Conservation (phyloP, 2,797 vertebrate genomes). For the Kryptopterus vitreolus region DNA sequence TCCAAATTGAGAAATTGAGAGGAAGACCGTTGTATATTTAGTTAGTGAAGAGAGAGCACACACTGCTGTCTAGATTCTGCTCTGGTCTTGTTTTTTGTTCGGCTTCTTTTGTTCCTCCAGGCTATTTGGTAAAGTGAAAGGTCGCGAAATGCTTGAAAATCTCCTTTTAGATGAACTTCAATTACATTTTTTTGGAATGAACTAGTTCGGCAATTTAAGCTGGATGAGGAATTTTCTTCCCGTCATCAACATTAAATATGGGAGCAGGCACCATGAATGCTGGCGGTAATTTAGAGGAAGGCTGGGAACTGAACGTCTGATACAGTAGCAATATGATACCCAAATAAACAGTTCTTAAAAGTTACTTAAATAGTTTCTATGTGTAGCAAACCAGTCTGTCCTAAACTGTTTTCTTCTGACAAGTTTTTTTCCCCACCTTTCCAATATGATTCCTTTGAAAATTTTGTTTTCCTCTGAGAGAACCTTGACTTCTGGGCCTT, state of each 20-base stretch:
- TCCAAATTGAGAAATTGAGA: conserved; percentile 65
- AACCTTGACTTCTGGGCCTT: conserved; percentile 68
- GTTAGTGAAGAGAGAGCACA: conserved; percentile 58
- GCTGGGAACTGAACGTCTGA: conserved; percentile 32
- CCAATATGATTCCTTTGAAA: background rate
- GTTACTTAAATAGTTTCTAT: conserved; percentile 28
- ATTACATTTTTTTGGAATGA: conserved; percentile 4
- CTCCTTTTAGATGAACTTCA: conserved; percentile 11
- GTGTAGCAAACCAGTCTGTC: conserved; percentile 39
- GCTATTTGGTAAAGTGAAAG: conserved; percentile 4
- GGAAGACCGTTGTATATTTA: conserved; percentile 62
- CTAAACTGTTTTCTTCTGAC: conserved; percentile 20
- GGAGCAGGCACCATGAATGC: conserved; percentile 21
- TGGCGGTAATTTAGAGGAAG: conserved; percentile 18
- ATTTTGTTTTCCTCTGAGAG: conserved; percentile 57
- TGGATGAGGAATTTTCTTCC: conserved; percentile 12
- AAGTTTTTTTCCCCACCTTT: conserved; percentile 16
- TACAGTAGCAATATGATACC: conserved; percentile 34
- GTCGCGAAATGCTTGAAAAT: conserved; percentile 14
- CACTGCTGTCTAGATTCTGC: conserved; percentile 55
- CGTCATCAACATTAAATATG: conserved; percentile 30
- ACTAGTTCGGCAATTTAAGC: conserved; percentile 18
- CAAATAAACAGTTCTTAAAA: conserved; percentile 18
- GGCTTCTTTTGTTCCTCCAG: conserved; percentile 23
- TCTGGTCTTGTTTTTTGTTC: conserved; percentile 16